Evolutionary conservation across 2,888 invertebrate genomes (phyloP).

Genomic region (Eupithecia pulchellata): DNA sequence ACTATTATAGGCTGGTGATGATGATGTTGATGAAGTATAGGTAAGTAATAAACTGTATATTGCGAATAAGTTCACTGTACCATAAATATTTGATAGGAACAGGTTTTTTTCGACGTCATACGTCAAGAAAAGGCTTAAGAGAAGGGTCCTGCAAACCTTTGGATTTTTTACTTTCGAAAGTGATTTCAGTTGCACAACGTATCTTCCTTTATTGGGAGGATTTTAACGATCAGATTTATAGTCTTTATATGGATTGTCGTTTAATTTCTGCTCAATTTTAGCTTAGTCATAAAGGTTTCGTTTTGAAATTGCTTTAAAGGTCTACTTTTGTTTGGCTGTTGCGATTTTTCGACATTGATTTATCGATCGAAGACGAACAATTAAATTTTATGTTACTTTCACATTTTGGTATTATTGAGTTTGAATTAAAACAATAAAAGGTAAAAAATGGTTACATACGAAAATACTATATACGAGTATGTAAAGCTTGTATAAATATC

Average conservation of each 20-base stretch:
- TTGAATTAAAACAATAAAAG: constrained; percentile 10
- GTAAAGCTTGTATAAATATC: neutral
- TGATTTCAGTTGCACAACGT: constrained; percentile 70
- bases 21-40: no score
- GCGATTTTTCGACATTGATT: constrained; percentile 15
- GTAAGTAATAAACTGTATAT: no score
- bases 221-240: constrained; percentile 62
- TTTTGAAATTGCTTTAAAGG: constrained; percentile 34
- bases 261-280: constrained; percentile 43
- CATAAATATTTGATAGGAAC: neutral
- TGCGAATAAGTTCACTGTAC: no score
- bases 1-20: no score
- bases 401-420: neutral
- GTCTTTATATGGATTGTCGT: constrained; percentile 48
- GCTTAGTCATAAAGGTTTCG: constrained; percentile 41
- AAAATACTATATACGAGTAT: constrained; percentile 30
- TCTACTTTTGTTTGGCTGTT: constrained; percentile 13
- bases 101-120: neutral
- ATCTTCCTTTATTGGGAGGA: constrained; percentile 60
- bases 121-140: constrained; percentile 44
- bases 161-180: constrained; percentile 78
- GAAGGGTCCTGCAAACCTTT: constrained; percentile 60
- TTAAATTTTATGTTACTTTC: constrained; percentile 28
- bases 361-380: constrained; percentile 21
- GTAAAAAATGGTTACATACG: constrained; percentile 2